Evolutionary conservation across 2,888 invertebrate genomes (phyloP).

Genomic region (Spilarctia lutea): DNA sequence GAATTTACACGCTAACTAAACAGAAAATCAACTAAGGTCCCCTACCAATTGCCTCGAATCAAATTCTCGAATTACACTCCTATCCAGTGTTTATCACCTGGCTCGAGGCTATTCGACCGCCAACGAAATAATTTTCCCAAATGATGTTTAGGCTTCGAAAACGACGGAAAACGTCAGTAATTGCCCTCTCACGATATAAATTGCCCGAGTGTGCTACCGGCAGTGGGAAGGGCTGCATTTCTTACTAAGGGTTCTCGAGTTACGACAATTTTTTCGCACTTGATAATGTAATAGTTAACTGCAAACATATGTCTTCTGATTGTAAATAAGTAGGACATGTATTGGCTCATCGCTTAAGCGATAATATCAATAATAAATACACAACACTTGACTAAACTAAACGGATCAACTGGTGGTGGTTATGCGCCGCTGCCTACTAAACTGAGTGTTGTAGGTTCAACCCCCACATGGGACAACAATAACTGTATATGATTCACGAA

Average conservation of each 20-base stretch:
- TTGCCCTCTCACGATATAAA: slow-evolving; percentile 81
- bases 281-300: not conserved
- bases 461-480: too few relatives aligned
- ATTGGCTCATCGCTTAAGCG: too few relatives aligned
- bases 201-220: slow-evolving; percentile 80
- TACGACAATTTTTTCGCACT: not conserved
- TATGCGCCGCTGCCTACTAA: too few relatives aligned
- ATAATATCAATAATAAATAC: too few relatives aligned
- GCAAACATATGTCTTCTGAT: not conserved
- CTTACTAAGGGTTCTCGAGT: slow-evolving; percentile 58
- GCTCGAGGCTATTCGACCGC: slow-evolving; percentile 61
- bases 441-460: too few relatives aligned
- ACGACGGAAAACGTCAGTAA: slow-evolving; percentile 77
- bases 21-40: slow-evolving; percentile 28
- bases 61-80: slow-evolving; percentile 45
- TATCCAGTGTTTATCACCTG: slow-evolving; percentile 59
- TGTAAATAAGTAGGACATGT: too few relatives aligned
- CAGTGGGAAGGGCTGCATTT: slow-evolving; percentile 66
- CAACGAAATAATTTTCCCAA: slow-evolving; percentile 76
- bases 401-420: too few relatives aligned
- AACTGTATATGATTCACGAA: too few relatives aligned
- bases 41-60: slow-evolving; percentile 48
- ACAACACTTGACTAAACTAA: too few relatives aligned
- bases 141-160: slow-evolving; percentile 77
- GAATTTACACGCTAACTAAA: slow-evolving; percentile 24